phyloP scores from a whole-genome alignment of 2,888 invertebrate species.

The Endotricha flammealis region DNA sequence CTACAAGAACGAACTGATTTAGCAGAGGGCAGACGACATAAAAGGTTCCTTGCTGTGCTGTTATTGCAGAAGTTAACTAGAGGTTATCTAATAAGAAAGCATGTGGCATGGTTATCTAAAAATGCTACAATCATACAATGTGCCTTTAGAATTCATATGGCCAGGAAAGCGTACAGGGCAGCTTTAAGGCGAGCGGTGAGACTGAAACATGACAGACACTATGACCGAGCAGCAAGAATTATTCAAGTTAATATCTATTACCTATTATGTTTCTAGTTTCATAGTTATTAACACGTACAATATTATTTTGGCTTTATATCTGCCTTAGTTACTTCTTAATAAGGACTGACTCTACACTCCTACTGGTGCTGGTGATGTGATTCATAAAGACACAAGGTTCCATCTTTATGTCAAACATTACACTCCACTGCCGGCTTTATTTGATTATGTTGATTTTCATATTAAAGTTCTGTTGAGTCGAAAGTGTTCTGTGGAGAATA shows the following conservation, averaged over 20 bases:
- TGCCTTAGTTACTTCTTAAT: too few species aligned
- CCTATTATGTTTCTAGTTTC: too few species aligned
- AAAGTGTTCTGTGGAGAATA: constrained; percentile 51
- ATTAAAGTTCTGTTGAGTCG: constrained; percentile 51
- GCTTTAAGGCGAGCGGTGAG: constrained; percentile 53
- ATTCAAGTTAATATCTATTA: constrained; percentile 54
- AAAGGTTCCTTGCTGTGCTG: constrained; percentile 47
- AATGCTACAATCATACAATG: constrained; percentile 62
- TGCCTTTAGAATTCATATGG: constrained; percentile 51
- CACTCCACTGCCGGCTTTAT: constrained; percentile 57
- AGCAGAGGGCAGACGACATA: constrained; percentile 42
- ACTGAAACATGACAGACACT: constrained; percentile 51
- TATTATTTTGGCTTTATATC: too few species aligned
- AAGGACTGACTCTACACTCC: constrained; percentile 23
- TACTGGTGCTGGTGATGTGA: constrained; percentile 26
- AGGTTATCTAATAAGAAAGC: constrained; percentile 55
- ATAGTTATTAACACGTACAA: too few species aligned
- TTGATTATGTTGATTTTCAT: constrained; percentile 64
- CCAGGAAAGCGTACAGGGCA: constrained; percentile 44
- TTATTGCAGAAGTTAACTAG: constrained; percentile 51
- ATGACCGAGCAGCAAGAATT: constrained; percentile 46
- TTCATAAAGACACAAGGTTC: constrained; percentile 56
- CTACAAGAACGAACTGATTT: constrained; percentile 44
- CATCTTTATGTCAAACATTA: constrained; percentile 62
- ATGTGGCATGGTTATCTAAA: constrained; percentile 51